Base-by-base conservation (phyloP, 2,888 invertebrate genomes). In the Drosophila hamatofila region DNA sequence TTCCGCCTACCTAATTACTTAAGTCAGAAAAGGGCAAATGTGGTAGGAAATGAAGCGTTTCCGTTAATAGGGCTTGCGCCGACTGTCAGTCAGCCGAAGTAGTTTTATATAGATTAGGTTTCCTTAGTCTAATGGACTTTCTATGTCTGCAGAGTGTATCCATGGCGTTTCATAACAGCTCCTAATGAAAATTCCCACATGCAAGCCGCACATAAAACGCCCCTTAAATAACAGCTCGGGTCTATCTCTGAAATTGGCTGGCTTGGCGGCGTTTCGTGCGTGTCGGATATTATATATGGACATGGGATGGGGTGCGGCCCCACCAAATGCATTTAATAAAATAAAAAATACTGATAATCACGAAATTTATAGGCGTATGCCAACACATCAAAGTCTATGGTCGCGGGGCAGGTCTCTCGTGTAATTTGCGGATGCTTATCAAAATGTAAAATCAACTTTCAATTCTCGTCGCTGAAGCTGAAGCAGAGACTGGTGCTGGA, bases 371-470 rank as follows among this genome's bases (percentile, higher is more conserved):
- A 80, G 83, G 83, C 83, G 83, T 84, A 83, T 84, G 87, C 81
- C 89, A 83, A 88, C 84, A 88, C 87, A 86, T 81, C 87, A 88
- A 72, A 66, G 81, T 78, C 70, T 80, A 57, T 62, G 68, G 71
- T 61, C 51, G 48, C 33, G 64, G 76, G 75, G 75, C 89, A 72
- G 88, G 83, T 69, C 80, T 85, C 65, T 78, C 78, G 52, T 88
- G 87, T 84, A 89, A 84, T 84, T 89, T 89, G 89, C 87, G 72
- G 81, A 78, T 74, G 88, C 87, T 84, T 84, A 84, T 84, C 84
- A 89, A 83, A 84, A 73, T 87, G 87, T 81, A 79, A 84, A 84
- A 84, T 84, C 89, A 81, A 84, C 84, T 89, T 86, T 84, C 87
- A 89, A 73, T 87, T 83, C 89, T 80, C 21, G 60, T 67, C 58